Base-by-base conservation (phyloP, 2,113 vertebrate genomes). In the Pogonocichla stellata region DNA sequence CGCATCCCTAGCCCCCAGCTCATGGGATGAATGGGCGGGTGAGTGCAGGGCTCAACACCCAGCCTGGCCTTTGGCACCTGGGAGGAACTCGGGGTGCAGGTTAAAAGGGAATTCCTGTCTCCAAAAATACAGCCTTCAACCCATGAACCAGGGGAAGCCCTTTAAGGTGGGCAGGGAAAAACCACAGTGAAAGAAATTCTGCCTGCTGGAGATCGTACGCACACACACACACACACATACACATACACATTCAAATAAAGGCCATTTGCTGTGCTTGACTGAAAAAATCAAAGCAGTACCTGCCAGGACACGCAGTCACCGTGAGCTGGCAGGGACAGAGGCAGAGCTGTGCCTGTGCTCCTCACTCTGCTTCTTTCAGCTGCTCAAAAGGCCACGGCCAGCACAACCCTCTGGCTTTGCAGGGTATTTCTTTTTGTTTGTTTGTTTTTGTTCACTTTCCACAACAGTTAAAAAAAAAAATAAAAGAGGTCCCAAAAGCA, bases 21-120 rank as follows among this genome's bases (percentile, higher is more conserved):
- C 6, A 24, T 28, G 62, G 61, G 42, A 62, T 42, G 47, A 24
- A 48, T 47, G 43, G 36, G 57, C 5, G n/a, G 48, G 28, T 20
- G 31, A 48, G 24, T 1, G 1, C 0, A 0, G 31, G 26, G 1
- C 62, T 16, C 48, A 24, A 8, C 31, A 14, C 17, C 53, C 90
- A 73, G 40, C 34, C 58, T 19, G 53, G 23, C 3, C 8, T 29
- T 16, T 23, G 40, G 33, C 45, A 73, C 25, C 56, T 43, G n/a
- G 40, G 5, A 34, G 80, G 80, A 87, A 57, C 28, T 74, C 54
- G 38, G 75, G 22, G 26, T n/a, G 28, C 2, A 1, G 1, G 14
- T 4, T 10, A 36, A 22, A 23, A 64, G 12, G 38, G 16, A 65
- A 75, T 61, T 56, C 51, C 54, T 51, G 14, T 9, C 69, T 40